phyloP scores from a whole-genome alignment of 1,140 invertebrate genomes.

The Drosophila setifemur region DNA sequence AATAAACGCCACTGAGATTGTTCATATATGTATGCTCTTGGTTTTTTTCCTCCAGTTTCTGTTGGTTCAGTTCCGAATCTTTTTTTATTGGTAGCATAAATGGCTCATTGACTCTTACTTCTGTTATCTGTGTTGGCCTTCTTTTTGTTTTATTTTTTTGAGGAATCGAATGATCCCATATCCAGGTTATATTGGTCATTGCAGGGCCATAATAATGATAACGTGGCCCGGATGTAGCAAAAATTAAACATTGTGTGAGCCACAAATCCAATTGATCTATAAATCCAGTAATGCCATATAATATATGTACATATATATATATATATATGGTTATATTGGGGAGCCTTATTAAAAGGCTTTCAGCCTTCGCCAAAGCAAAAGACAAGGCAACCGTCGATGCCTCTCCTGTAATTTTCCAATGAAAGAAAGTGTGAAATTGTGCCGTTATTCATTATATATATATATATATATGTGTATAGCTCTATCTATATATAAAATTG shows the following conservation, averaged over 20 bases:
- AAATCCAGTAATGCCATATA: constrained; percentile 13
- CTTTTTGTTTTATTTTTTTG: too few species aligned
- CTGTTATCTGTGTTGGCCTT: not conserved
- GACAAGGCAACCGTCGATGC: not conserved
- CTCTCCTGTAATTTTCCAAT: constrained; percentile 38
- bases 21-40: not conserved
- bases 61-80: too few species aligned
- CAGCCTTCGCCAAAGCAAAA: constrained; percentile 10
- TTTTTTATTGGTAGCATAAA: constrained; percentile 54
- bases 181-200: not conserved
- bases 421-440: constrained; percentile 45
- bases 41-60: not conserved
- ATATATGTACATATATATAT: not conserved
- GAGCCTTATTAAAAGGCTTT: constrained; percentile 27
- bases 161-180: too few species aligned
- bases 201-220: constrained; percentile 7
- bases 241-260: constrained; percentile 24
- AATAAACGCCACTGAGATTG: not conserved
- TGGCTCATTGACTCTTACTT: constrained; percentile 23
- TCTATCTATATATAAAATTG: constrained; percentile 15
- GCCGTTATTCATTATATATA: constrained; percentile 30
- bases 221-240: not conserved
- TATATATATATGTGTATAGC: not conserved
- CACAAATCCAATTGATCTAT: constrained; percentile 43
- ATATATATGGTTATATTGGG: not conserved